Evolutionary conservation across 2,888 invertebrate genomes (phyloP), one percentile per base, ranked within the genome.

Genomic region (Drepanosiphum platanoidis): DNA sequence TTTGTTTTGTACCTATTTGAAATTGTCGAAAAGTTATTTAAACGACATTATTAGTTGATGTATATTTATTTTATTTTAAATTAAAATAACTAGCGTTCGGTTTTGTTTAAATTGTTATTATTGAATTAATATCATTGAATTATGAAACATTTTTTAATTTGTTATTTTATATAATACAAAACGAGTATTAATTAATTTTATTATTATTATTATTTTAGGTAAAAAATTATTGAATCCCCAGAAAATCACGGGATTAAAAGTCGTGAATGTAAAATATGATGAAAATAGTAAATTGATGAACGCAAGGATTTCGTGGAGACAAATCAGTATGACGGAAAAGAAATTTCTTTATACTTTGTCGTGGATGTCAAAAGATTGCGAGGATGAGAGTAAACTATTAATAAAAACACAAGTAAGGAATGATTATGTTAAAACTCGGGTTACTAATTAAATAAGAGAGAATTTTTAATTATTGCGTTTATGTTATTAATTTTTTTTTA

Each of bases 301-400:
- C 1, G 83, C 32, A 7, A 66, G 74, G 30, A 66, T 83, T 46
- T 83, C 83, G 1, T 83, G 83, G 83, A 64, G 34, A 46, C 83
- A 74, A 18, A 32, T 64, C 11, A 66, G 11, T 34, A 64, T 66
- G 83, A 27, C 64, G 9, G 5, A 34, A 15, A 83, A 83, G 3
- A 72, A 83, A 64, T 42, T 42, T 2, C n/a, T 34, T n/a, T 83
- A 83, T 22, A 75, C 66, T 3, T 52, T 83, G 5, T 66, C 75
- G 36, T 83, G 83, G 66, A 30, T 34, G 2, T 30, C 83, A 27
- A 30, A 75, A 34, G 39, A 75, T 22, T 83, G 75, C 18, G 30
- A 74, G 3, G 72, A 74, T 4, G 66, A 75, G 22, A 75, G 66
- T 30, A 75, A 83, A 13, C 30, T 32, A 13, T 52, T 83, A 42